A percentile compares a stretch with the other conserved stretches of the same genome.
phyloP scores from a whole-genome alignment of 2,888 invertebrate species.

The Plutella xylostella region DNA sequence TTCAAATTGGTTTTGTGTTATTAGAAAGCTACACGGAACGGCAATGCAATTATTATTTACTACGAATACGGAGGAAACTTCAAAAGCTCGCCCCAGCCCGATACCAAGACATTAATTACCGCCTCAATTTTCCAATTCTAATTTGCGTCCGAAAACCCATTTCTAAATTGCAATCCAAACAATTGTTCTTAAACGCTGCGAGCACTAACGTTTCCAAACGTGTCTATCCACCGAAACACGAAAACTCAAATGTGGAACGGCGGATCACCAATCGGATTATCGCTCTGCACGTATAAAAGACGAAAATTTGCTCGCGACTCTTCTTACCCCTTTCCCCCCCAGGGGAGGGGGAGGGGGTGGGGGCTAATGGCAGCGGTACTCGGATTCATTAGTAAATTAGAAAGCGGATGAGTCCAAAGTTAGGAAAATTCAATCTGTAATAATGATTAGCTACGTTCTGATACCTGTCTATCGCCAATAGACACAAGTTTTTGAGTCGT shows the following conservation, averaged over 20 bases:
- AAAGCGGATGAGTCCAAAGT: slow-evolving; percentile 71
- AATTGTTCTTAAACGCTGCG: slow-evolving; percentile 6
- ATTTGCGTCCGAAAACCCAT: slow-evolving; percentile 10
- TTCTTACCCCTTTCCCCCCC: slow-evolving; percentile 49
- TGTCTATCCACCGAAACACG: slow-evolving; percentile 37
- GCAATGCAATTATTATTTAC: too few relatives aligned
- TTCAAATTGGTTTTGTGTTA: too few relatives aligned
- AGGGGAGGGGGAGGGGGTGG: slow-evolving; percentile 22
- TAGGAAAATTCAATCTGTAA: slow-evolving; percentile 71
- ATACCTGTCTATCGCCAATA: slow-evolving; percentile 56
- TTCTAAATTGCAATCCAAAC: slow-evolving; percentile 12
- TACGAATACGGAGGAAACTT: background rate
- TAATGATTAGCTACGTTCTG: slow-evolving; percentile 58
- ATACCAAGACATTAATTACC: slow-evolving; percentile 7
- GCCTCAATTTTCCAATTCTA: slow-evolving; percentile 5
- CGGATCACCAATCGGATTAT: slow-evolving; percentile 67
- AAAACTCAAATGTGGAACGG: slow-evolving; percentile 61
- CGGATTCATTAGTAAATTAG: slow-evolving; percentile 72
- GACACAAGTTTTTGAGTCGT: slow-evolving; percentile 23
- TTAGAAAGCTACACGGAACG: too few relatives aligned
- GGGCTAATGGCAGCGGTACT: slow-evolving; percentile 63
- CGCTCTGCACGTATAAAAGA: slow-evolving; percentile 67
- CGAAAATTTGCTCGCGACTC: slow-evolving; percentile 56
- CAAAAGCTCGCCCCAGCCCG: too few relatives aligned
- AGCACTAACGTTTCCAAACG: slow-evolving; percentile 19